Percentiles rank a stretch among this genome's conserved stretches.
Conservation (phyloP, 2,888 invertebrate species). For the Nemotelus pantherinus region DNA sequence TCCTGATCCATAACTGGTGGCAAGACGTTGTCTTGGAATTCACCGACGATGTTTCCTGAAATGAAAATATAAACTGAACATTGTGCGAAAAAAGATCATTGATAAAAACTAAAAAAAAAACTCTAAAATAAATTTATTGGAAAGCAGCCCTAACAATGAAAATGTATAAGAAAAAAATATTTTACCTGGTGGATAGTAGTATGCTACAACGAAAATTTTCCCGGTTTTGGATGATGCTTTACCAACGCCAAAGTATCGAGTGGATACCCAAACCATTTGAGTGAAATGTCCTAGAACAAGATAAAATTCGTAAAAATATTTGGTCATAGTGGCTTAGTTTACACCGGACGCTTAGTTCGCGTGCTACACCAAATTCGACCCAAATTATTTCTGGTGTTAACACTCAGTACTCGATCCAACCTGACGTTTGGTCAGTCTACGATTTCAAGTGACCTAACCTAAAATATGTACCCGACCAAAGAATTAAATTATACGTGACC, state of each 20-base stretch:
- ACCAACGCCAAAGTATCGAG: constrained; percentile 81
- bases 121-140: constrained; percentile 56
- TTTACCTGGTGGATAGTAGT: constrained; percentile 80
- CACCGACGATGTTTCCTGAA: constrained; percentile 76
- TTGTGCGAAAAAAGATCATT: neutral
- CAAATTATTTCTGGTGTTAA: neutral
- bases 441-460: too few species aligned
- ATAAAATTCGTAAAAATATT: constrained; percentile 51
- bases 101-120: neutral
- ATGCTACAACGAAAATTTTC: constrained; percentile 84
- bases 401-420: too few species aligned
- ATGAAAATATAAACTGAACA: constrained; percentile 56
- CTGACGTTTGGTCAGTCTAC: too few species aligned
- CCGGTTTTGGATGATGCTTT: constrained; percentile 81
- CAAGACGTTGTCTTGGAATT: constrained; percentile 80
- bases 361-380: too few species aligned
- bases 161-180: too few species aligned
- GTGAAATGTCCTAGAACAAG: constrained; percentile 79
- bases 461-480: too few species aligned
- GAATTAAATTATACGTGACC: too few species aligned
- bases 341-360: too few species aligned
- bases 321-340: too few species aligned
- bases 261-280: constrained; percentile 84
- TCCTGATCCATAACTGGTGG: constrained; percentile 75
- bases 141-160: too few species aligned